Conservation (phyloP, 2,113 vertebrate species). For the Platichthys stellatus region DNA sequence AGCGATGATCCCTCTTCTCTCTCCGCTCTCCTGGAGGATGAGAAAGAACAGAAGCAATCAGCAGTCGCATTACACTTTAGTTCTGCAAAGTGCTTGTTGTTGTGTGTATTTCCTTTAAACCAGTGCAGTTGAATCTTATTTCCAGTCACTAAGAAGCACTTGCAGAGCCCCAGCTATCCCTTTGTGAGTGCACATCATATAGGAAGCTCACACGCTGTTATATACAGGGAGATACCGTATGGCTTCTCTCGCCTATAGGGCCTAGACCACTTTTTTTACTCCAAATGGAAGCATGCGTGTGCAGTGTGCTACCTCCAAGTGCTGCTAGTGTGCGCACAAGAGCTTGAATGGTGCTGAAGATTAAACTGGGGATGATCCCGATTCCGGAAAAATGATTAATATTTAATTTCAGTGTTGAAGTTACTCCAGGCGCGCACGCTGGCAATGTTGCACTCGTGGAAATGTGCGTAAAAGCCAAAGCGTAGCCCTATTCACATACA, state of each 20-base stretch:
- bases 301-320: background rate
- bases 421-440: slow-evolving; percentile 44
- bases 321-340: background rate
- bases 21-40: slow-evolving; percentile 67
- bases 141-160: background rate
- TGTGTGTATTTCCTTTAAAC: background rate
- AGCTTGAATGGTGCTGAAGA: background rate
- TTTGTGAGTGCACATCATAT: slow-evolving; percentile 44
- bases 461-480: slow-evolving; percentile 16
- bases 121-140: background rate
- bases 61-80: background rate
- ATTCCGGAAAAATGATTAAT: background rate
- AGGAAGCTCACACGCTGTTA: slow-evolving; percentile 52
- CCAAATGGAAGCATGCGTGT: slow-evolving; percentile 38
- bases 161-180: slow-evolving; percentile 20
- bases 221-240: slow-evolving; percentile 10
- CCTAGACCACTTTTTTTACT: slow-evolving; percentile 9
- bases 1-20: slow-evolving; percentile 73
- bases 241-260: slow-evolving; percentile 59
- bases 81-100: slow-evolving; percentile 14
- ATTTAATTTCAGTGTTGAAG: slow-evolving; percentile 50
- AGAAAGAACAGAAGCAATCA: slow-evolving; percentile 2
- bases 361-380: background rate
- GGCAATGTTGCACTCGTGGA: slow-evolving; percentile 34
- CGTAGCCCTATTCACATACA: background rate